Conservation (phyloP, 2,797 vertebrate species). For the Pelodytes ibericus region DNA sequence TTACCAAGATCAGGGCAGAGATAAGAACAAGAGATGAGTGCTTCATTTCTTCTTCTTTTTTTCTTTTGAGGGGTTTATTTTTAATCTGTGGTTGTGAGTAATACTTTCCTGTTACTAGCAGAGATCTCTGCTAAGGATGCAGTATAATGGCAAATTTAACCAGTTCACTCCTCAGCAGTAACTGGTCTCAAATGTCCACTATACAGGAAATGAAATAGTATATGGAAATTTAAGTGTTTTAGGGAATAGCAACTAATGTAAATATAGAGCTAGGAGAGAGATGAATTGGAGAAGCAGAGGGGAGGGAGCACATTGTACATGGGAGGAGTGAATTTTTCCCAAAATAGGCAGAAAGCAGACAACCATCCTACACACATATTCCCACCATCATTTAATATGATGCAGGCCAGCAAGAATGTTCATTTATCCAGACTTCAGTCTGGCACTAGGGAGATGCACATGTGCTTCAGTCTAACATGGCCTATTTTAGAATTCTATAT, state of each 20-base stretch:
- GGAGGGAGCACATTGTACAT: background rate
- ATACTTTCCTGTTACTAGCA: background rate
- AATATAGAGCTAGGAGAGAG: background rate
- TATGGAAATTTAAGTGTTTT: background rate
- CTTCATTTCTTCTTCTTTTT: conserved; percentile 6
- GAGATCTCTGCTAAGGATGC: background rate
- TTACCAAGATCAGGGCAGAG: background rate
- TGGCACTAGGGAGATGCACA: background rate
- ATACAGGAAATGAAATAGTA: background rate
- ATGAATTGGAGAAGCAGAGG: background rate
- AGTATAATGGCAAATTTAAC: background rate
- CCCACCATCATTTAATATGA: background rate
- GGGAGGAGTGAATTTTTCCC: conserved; percentile 5
- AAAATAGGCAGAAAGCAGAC: conserved; percentile 14
- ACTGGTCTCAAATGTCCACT: background rate
- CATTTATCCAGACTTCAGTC: background rate
- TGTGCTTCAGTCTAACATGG: background rate
- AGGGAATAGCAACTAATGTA: background rate
- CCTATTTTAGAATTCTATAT: no score
- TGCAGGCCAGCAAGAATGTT: background rate
- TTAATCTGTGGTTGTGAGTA: conserved; percentile 3
- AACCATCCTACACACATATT: background rate
- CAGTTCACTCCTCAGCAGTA: background rate
- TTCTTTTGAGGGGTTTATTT: conserved; percentile 23
- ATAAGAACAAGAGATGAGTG: background rate